A percentile compares a stretch with the other conserved stretches of the same genome.
These are phyloP conservation scores for Thecocarcelia acutangulata DNA, from an alignment of 2,888 invertebrate genomes.

Conservation along the genomic window DNA sequence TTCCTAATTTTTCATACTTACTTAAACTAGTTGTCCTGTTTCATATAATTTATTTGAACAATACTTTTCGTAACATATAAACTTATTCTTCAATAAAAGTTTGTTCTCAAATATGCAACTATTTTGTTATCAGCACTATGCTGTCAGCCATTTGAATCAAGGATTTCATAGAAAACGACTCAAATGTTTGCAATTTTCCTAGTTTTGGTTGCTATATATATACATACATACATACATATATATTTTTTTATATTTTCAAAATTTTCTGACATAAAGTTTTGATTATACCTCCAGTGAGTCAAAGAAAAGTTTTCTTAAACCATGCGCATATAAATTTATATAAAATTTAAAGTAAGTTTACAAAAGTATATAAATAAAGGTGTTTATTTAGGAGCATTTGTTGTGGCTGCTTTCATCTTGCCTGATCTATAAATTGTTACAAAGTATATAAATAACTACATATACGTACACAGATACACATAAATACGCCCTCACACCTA, in stretches of 20 bases:
- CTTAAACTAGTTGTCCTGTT: too few relatives aligned
- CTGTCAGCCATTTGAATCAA: conserved; percentile 16
- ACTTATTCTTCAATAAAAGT: neutral
- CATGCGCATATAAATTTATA: conserved; percentile 1
- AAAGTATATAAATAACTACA: too few relatives aligned
- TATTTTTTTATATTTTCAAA: too few relatives aligned
- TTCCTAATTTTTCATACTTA: too few relatives aligned
- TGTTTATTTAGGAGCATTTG: conserved; percentile 3
- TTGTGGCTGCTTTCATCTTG: conserved; percentile 2
- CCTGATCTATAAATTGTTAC: conserved; percentile 1
- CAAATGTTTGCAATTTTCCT: conserved; percentile 25
- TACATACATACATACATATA: too few relatives aligned
- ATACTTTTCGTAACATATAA: too few relatives aligned
- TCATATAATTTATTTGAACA: too few relatives aligned
- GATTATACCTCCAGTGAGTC: conserved; percentile 63
- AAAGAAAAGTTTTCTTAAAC: conserved; percentile 38
- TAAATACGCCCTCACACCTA: neutral
- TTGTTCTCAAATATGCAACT: conserved; percentile 11
- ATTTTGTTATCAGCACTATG: conserved; percentile 28
- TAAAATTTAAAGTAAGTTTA: neutral
- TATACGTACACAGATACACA: neutral
- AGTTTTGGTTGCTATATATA: conserved; percentile 8
- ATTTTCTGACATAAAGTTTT: conserved; percentile 60
- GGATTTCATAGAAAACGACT: conserved; percentile 21
- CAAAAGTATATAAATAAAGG: conserved; percentile 28